Evolutionary conservation across 2,113 vertebrate species (phyloP), one percentile per base, ranked within the genome.

Genomic region (Puffinus mauretanicus): DNA sequence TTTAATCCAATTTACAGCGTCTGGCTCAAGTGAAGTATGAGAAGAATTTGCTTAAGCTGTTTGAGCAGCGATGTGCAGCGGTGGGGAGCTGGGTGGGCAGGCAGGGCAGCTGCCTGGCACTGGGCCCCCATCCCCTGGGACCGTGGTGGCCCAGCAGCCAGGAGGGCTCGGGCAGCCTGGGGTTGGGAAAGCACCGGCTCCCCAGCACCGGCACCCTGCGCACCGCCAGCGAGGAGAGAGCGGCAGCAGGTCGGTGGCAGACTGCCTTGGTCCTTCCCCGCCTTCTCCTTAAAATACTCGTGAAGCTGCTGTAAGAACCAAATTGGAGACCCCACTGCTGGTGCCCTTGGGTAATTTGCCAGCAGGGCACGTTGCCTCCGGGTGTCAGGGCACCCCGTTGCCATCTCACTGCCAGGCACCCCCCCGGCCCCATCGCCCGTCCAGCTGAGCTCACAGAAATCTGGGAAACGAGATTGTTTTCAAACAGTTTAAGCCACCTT

Each of bases 31-130:
- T 18, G 36, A 96, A 82, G 78, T 70, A 84, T 64, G 86, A 71
- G 76, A 92, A 80, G 92, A 86, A 96, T 93, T 93, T 80, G 60
- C 75, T 62, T 13, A 58, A 90, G 85, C 5, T 9, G 10, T 76
- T 58, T n/a, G 75, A 82, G 87, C 6, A 1, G 22, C 0, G 1
- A 11, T n/a, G 72, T 24, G 77, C 1, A 1, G 18, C 1, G 0
- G 18, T 22, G 40, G 49, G 58, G 88, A 77, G 72, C 54, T 10
- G 76, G 77, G 49, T 1, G 1, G 27, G 60, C 60, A 24, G 69
- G 55, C 66, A 61, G 80, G 42, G 67, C 51, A 26, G 92, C 44
- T 1, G 3, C 54, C 15, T 10, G 16, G 62, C 52, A 57, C 13
- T 3, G 4, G 10, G 29, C 20, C 51, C 30, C 64, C 12, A 4